Conservation (phyloP, 2,888 invertebrate species). For the Lasioglossum morio region DNA sequence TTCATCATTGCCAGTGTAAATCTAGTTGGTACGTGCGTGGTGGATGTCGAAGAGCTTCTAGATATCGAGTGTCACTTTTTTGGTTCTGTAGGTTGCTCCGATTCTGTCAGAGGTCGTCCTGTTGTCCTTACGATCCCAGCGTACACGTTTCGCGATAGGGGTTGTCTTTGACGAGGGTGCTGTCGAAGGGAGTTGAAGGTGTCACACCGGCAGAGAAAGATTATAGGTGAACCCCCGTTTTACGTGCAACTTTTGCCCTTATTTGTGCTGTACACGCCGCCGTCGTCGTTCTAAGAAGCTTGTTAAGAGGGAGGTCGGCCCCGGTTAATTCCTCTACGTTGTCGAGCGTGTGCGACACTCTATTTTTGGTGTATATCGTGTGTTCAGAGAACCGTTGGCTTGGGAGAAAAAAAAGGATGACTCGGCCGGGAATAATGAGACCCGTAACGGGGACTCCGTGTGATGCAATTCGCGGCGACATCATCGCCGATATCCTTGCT, state of each 20-base stretch:
- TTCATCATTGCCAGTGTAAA: background rate
- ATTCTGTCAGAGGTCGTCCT: slow-evolving; percentile 1
- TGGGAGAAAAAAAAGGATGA: background rate
- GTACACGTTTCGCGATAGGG: background rate
- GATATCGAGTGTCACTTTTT: background rate
- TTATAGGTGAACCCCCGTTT: slow-evolving; percentile 29
- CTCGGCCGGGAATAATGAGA: background rate
- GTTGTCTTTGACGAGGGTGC: background rate
- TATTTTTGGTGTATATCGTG: slow-evolving; percentile 25
- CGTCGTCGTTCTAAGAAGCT: slow-evolving; percentile 27
- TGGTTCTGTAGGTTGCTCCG: background rate
- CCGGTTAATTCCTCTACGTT: slow-evolving; percentile 34
- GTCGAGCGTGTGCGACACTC: slow-evolving; percentile 23
- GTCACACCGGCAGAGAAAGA: background rate
- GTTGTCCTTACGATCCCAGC: background rate
- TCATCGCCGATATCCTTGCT: background rate
- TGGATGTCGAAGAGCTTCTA: background rate
- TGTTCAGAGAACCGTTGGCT: background rate
- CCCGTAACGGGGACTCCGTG: background rate
- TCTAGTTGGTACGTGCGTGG: background rate
- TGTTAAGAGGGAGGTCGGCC: slow-evolving; percentile 24
- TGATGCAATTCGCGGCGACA: slow-evolving; percentile 34
- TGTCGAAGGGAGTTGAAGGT: background rate
- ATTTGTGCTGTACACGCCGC: slow-evolving; percentile 30
- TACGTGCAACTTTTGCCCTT: slow-evolving; percentile 55